Evolutionary conservation across 2,797 vertebrate species (phyloP).

Genomic region (Acanthis flammea): DNA sequence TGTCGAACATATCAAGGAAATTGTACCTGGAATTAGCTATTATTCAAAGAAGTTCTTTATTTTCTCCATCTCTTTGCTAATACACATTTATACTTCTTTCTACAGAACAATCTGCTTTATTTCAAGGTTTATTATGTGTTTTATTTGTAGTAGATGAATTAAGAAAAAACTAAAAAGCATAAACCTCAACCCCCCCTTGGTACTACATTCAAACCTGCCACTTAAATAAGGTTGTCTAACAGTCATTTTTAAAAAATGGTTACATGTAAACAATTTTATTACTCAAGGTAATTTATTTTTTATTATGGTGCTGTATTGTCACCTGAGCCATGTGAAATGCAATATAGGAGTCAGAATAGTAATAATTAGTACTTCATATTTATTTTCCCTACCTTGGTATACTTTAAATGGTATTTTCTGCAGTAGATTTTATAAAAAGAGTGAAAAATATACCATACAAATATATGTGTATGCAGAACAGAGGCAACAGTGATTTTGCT

Average conservation of each 20-base stretch:
- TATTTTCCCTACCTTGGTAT: not conserved
- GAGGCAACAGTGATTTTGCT: not conserved
- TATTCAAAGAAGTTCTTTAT: not conserved
- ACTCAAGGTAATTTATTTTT: not conserved
- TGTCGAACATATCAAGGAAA: not conserved
- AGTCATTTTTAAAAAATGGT: not conserved
- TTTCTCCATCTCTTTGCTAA: not conserved
- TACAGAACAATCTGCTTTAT: not conserved
- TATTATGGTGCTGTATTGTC: not conserved
- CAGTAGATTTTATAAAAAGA: not conserved
- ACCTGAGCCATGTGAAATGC: not conserved
- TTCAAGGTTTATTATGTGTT: not conserved
- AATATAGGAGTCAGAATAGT: not conserved
- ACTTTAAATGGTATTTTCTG: not conserved
- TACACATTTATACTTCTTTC: not conserved
- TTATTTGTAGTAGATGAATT: not conserved
- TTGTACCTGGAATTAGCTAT: not conserved
- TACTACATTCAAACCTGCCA: not conserved
- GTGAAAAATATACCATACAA: not conserved
- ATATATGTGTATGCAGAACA: rapidly evolving
- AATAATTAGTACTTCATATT: not conserved
- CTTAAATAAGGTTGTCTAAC: not conserved
- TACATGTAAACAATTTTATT: not conserved
- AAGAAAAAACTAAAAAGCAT: not conserved
- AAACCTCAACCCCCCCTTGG: rapidly evolving